Evolutionary conservation across 2,113 vertebrate species (phyloP).

Genomic region (Sturnira hondurensis): DNA sequence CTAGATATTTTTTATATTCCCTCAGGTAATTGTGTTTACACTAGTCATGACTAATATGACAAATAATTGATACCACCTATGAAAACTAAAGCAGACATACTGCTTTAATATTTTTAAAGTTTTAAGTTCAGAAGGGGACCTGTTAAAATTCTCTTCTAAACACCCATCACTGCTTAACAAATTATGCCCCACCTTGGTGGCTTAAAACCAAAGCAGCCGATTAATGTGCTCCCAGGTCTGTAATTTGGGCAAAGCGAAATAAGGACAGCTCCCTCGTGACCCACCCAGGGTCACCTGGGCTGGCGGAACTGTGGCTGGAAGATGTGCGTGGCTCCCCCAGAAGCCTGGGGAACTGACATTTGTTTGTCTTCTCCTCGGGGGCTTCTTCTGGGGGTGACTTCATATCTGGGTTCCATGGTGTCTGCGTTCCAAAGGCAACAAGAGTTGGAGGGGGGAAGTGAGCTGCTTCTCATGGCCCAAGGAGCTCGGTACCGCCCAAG

Average conservation of each 20-base stretch:
- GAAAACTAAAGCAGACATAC: neutral
- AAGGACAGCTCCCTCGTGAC: neutral
- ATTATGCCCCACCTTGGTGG: neutral
- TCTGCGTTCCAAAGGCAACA: neutral
- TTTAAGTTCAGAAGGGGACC: neutral
- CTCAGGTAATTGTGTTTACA: neutral
- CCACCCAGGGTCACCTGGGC: accelerated
- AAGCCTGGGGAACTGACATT: neutral
- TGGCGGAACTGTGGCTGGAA: neutral
- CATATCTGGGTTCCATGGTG: neutral
- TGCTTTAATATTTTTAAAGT: neutral
- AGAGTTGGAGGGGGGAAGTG: neutral
- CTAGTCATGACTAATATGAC: neutral
- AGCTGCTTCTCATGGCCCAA: neutral
- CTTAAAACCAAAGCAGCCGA: neutral
- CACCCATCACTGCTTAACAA: neutral
- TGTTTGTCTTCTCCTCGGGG: neutral
- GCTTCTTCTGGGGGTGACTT: neutral
- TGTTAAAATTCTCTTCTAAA: too few species aligned
- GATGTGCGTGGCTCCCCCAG: neutral
- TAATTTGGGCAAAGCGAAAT: neutral
- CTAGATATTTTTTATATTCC: neutral
- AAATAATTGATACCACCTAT: neutral
- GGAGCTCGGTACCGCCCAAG: neutral
- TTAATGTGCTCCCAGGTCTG: neutral